These are phyloP conservation scores for Holothuria scabra DNA, from an alignment of 53 echinoderm and acorn worm genomes.

Conservation along the genomic window DNA sequence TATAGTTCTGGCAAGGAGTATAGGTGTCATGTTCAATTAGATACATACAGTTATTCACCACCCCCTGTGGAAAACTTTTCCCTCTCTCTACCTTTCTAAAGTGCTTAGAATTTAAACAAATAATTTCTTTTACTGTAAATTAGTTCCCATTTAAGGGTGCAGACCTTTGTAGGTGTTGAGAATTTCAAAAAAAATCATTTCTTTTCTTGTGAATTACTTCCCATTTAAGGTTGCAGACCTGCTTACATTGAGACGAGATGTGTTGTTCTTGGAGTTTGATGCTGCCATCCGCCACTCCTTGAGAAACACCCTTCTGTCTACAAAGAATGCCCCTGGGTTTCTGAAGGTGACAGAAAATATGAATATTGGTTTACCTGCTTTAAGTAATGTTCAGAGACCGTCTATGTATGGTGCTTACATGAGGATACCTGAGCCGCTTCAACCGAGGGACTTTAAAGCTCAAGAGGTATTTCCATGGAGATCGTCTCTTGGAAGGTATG, in stretches of 20 bases:
- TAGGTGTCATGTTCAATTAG: no score
- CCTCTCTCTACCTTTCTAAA: no score
- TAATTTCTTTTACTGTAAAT: neutral
- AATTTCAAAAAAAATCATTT: no score
- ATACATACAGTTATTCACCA: no score
- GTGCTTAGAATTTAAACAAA: no score
- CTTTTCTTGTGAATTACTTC: neutral
- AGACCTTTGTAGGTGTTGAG: no score
- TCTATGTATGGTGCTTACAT: conserved; percentile 78
- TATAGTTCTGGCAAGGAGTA: no score
- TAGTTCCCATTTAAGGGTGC: conserved; percentile 64
- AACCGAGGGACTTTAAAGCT: conserved; percentile 84
- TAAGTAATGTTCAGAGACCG: conserved; percentile 84
- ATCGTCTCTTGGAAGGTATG: conserved; percentile 82
- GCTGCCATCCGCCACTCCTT: conserved; percentile 87
- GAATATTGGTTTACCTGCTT: conserved; percentile 64
- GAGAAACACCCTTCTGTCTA: conserved; percentile 90
- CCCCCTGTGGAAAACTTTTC: no score
- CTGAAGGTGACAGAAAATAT: conserved; percentile 81
- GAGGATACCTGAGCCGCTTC: conserved; percentile 83
- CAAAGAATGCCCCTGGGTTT: conserved; percentile 74
- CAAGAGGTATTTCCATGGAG: conserved; percentile 82
- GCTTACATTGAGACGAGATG: conserved; percentile 77
- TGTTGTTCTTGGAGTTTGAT: conserved; percentile 94
- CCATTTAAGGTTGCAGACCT: conserved; percentile 86